phyloP scores from a whole-genome alignment of 1,140 invertebrate species.

The Maniola jurtina region DNA sequence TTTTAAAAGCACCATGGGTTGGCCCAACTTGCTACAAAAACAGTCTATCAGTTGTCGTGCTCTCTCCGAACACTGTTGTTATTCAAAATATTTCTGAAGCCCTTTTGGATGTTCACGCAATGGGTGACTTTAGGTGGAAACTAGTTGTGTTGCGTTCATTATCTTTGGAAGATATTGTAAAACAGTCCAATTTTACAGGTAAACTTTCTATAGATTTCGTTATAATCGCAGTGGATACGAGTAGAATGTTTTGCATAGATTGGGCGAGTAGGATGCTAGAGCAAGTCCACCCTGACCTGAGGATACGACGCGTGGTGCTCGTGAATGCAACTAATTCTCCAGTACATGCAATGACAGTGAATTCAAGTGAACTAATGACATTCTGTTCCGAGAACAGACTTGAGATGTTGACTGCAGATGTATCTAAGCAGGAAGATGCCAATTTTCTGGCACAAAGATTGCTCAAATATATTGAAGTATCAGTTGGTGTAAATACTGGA shows the following conservation, averaged over 20 bases:
- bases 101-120: slow-evolving; percentile 53
- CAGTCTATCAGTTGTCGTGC: slow-evolving; percentile 49
- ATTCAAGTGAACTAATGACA: slow-evolving; percentile 54
- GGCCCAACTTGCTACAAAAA: slow-evolving; percentile 58
- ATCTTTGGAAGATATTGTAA: slow-evolving; percentile 55
- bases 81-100: slow-evolving; percentile 61
- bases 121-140: slow-evolving; percentile 59
- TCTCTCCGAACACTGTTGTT: slow-evolving; percentile 56
- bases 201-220: slow-evolving; percentile 64
- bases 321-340: slow-evolving; percentile 63
- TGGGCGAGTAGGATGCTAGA: slow-evolving; percentile 56
- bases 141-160: slow-evolving; percentile 53
- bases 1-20: slow-evolving; percentile 57
- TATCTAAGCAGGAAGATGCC: slow-evolving; percentile 50
- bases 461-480: slow-evolving; percentile 64
- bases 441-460: slow-evolving; percentile 51
- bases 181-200: slow-evolving; percentile 55
- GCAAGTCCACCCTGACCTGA: slow-evolving; percentile 63
- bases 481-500: slow-evolving; percentile 63
- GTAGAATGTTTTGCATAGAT: slow-evolving; percentile 60
- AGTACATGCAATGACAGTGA: slow-evolving; percentile 58
- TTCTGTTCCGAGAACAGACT: slow-evolving; percentile 57
- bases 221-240: slow-evolving; percentile 63
- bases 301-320: slow-evolving; percentile 53
- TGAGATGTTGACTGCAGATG: slow-evolving; percentile 65